phyloP scores from a whole-genome alignment of 2,797 vertebrate genomes.

The Acanthopagrus latus region DNA sequence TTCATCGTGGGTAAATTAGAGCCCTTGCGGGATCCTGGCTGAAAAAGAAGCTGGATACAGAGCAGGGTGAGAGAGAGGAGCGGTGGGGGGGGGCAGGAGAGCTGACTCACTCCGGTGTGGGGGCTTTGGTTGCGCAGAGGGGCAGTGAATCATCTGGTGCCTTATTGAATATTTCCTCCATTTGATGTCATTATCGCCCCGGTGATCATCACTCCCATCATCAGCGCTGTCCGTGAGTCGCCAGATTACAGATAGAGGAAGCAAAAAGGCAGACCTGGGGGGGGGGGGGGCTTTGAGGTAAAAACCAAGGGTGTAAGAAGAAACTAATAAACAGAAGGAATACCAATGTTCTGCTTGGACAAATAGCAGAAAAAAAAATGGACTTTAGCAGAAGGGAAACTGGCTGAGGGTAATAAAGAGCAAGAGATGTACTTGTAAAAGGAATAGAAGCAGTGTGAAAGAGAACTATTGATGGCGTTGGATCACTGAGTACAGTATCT shows the following conservation, averaged over 20 bases:
- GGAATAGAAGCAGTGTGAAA: conserved; percentile 27
- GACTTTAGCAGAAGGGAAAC: neutral
- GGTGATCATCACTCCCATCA: conserved; percentile 69
- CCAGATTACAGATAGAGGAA: conserved; percentile 24
- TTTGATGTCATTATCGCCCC: conserved; percentile 75
- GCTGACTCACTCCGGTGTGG: conserved; percentile 82
- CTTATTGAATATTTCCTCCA: conserved; percentile 80
- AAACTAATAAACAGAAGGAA: conserved; percentile 21
- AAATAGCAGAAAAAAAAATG: conserved; percentile 2
- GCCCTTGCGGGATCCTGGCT: conserved; percentile 10
- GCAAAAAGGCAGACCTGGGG: conserved; percentile 5
- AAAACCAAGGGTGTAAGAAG: conserved; percentile 25
- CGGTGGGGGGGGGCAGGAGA: conserved; percentile 41
- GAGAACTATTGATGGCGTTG: conserved; percentile 44
- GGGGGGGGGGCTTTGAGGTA: conserved; percentile 25
- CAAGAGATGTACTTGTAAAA: conserved; percentile 37
- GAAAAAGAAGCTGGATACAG: conserved; percentile 20
- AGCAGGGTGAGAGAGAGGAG: conserved; percentile 6
- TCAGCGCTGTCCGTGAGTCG: conserved; percentile 39
- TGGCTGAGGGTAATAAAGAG: conserved; percentile 17
- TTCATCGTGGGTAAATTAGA: conserved; percentile 36
- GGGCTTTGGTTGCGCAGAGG: conserved; percentile 62
- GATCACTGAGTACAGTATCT: conserved; percentile 27
- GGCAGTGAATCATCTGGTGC: conserved; percentile 76
- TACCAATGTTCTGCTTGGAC: neutral